Percentiles rank a stretch among this genome's conserved stretches.
Conservation (phyloP, 2,888 invertebrate genomes). For the Heliothis peltigera region DNA sequence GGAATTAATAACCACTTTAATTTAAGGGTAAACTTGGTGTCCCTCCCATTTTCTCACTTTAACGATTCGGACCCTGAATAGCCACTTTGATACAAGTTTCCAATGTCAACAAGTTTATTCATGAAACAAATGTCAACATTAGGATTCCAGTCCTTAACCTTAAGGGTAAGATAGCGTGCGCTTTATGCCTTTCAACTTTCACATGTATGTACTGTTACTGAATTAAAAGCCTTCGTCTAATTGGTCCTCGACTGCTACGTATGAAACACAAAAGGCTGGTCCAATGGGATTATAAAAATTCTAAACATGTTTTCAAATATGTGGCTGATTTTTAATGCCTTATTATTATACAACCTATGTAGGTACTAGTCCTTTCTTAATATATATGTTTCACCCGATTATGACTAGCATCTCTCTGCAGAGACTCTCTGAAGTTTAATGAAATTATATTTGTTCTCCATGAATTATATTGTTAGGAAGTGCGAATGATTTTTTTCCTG, state of each 20-base stretch:
- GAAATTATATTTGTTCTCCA: no score
- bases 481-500: no score
- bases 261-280: constrained; percentile 24
- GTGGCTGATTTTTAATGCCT: neutral
- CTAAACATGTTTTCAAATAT: neutral
- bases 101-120: constrained; percentile 55
- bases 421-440: neutral
- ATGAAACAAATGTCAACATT: constrained; percentile 47
- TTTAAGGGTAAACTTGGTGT: constrained; percentile 35
- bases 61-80: constrained; percentile 33
- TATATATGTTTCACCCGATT: constrained; percentile 3
- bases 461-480: no score
- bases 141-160: constrained; percentile 38
- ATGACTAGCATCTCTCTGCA: constrained; percentile 16
- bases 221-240: constrained; percentile 43
- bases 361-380: neutral
- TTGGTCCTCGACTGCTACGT: constrained; percentile 18
- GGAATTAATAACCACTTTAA: constrained; percentile 6
- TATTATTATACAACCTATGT: neutral
- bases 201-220: constrained; percentile 37
- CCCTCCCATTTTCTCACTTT: constrained; percentile 43
- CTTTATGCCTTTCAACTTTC: constrained; percentile 55
- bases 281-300: constrained; percentile 8
- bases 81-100: constrained; percentile 45
- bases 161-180: constrained; percentile 49